phyloP scores from a whole-genome alignment of 1,140 invertebrate genomes.

The Papilio polytes region DNA sequence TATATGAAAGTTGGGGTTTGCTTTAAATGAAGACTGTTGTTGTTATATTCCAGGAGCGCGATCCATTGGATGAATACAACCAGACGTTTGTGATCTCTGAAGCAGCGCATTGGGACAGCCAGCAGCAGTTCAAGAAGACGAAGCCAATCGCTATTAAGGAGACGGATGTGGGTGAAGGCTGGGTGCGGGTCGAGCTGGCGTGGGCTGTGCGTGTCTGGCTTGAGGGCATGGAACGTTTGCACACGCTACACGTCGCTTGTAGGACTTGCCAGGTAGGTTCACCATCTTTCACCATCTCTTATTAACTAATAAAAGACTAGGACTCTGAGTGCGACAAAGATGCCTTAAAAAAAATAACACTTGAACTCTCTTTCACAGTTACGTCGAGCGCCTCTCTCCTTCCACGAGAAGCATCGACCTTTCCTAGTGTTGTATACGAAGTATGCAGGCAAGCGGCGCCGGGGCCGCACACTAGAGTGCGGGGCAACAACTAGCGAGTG shows the following conservation, averaged over 20 bases:
- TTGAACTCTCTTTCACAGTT: constrained; percentile 63
- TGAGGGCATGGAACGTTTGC: constrained; percentile 85
- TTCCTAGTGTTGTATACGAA: constrained; percentile 90
- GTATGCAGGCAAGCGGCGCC: constrained; percentile 84
- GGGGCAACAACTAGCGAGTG: constrained; percentile 88
- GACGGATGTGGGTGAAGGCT: constrained; percentile 89
- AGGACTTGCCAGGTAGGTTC: constrained; percentile 87
- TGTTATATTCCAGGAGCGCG: constrained; percentile 59
- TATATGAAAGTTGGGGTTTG: too few species aligned
- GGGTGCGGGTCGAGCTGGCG: constrained; percentile 91
- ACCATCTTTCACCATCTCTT: too few species aligned
- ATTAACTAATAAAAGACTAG: too few species aligned
- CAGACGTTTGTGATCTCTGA: constrained; percentile 92
- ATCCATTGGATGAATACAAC: constrained; percentile 81
- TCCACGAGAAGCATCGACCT: constrained; percentile 87
- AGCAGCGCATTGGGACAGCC: constrained; percentile 89
- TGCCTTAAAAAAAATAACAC: neutral
- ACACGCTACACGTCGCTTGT: constrained; percentile 90
- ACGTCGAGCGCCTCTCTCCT: constrained; percentile 85
- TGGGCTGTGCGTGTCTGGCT: constrained; percentile 90
- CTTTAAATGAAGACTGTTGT: neutral
- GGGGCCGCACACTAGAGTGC: constrained; percentile 88
- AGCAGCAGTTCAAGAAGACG: constrained; percentile 88
- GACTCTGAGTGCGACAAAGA: neutral
- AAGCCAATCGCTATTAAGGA: constrained; percentile 90